Base-by-base conservation (phyloP, 2,113 vertebrate species). In the Tachysurus vachellii region DNA sequence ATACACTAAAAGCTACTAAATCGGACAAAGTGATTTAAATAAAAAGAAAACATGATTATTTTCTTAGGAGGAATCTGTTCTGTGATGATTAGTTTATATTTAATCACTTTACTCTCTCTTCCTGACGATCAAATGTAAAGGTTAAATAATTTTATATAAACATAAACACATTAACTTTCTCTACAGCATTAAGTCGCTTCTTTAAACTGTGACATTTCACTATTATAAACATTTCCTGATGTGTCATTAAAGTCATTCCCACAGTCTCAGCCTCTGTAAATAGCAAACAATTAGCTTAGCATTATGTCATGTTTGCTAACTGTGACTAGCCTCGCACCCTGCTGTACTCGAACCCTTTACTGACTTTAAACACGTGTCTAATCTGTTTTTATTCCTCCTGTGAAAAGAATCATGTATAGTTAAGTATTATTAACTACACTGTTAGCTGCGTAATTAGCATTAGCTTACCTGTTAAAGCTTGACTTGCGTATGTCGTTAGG, bases 381-480 rank as follows among this genome's bases (percentile, higher is more conserved):
- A 54, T 5, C 0, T 12, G 5, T 5, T 2, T 4, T 14, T 16
- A 31, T 16, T 77, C 5, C 3, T 19, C n/a, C 4, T 8, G 14
- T 7, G 4, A 14, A 76, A 56, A 56, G 0, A 26, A 6, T 47
- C 21, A 17, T 21, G 4, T 42, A 21, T 1, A 19, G 3, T 42
- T 71, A 3, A 71, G 1, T 21, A 3, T 42, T 16, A 12, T 28
- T 13, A 16, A 31, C 0, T 19, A 62, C 19, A 11, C 61, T 11
- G 11, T 28, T 57, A 36, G 68, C 54, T 44, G 54, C 53, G 53
- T 21, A 14, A n/a, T 66, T 79, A 76, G n/a, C 76, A 31, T 79
- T 80, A 80, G 77, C 83, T 5, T 71, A 85, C 83, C 83, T 73
- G 53, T 84, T 44, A 59, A 26, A 10, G 54, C 13, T 66, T 31